Conservation (phyloP, 1,140 invertebrate genomes). For the Drosophila chauvacae region DNA sequence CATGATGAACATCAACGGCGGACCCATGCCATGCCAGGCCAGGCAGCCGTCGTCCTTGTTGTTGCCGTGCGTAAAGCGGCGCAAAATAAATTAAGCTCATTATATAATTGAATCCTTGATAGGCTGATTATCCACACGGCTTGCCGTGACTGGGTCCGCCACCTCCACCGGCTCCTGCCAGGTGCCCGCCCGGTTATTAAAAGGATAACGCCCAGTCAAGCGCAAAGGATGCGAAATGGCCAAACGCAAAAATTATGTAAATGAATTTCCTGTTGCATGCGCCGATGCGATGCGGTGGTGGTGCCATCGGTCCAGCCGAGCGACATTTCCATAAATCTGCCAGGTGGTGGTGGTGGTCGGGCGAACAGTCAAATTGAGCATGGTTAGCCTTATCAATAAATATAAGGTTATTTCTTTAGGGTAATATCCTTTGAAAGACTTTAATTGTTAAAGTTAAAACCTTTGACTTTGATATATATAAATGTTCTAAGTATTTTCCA, state of each 20-base stretch:
- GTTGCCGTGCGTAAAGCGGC: slow-evolving; percentile 53
- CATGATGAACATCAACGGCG: slow-evolving; percentile 38
- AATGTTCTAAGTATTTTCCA: neutral
- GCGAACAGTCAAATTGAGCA: slow-evolving; percentile 27
- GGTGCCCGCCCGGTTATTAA: slow-evolving; percentile 61
- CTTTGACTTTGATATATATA: too few relatives aligned
- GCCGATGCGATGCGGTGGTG: neutral
- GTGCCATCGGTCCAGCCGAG: neutral
- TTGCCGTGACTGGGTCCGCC: slow-evolving; percentile 36
- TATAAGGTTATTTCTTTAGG: neutral
- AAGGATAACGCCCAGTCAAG: slow-evolving; percentile 78
- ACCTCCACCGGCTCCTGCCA: slow-evolving; percentile 1
- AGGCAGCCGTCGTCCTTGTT: slow-evolving; percentile 18
- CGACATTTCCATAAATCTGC: slow-evolving; percentile 66
- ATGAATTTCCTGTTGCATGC: slow-evolving; percentile 79
- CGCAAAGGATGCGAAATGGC: slow-evolving; percentile 76
- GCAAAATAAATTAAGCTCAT: slow-evolving; percentile 75
- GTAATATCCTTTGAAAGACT: neutral
- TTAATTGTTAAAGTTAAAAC: neutral
- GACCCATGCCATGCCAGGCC: slow-evolving; percentile 2
- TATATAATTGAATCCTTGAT: slow-evolving; percentile 60
- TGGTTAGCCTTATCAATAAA: slow-evolving; percentile 35
- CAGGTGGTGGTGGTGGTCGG: slow-evolving; percentile 44
- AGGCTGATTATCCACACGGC: slow-evolving; percentile 82
- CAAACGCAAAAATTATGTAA: slow-evolving; percentile 80